Conservation (phyloP, 2,797 vertebrate genomes). For the Sphenodon punctatus region DNA sequence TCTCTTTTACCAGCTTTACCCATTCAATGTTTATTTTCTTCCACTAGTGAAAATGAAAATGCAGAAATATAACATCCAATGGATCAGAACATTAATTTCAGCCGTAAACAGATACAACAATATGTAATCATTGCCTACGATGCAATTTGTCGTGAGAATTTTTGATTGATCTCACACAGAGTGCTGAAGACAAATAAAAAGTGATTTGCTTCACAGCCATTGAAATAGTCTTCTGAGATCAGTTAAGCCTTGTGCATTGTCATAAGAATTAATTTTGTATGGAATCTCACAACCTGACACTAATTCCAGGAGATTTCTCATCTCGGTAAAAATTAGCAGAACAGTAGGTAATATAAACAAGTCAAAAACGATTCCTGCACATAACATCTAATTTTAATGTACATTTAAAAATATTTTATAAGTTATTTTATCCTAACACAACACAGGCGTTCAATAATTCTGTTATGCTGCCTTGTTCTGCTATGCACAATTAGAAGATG, state of each 20-base stretch:
- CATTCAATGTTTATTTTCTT: constrained; percentile 34
- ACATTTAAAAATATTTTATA: not conserved
- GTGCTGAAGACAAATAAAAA: constrained; percentile 26
- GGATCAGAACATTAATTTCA: constrained; percentile 27
- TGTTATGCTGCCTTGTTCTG: not conserved
- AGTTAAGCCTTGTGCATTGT: constrained; percentile 16
- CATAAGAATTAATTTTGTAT: constrained; percentile 46
- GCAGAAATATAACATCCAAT: constrained; percentile 26
- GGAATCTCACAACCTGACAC: constrained; percentile 26
- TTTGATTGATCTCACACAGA: not conserved
- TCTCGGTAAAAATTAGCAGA: constrained; percentile 13
- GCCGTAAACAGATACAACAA: constrained; percentile 18
- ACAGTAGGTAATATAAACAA: not conserved
- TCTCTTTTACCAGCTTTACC: not conserved
- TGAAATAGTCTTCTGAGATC: constrained; percentile 34
- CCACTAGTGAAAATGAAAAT: not conserved
- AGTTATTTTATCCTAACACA: not conserved
- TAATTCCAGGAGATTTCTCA: constrained; percentile 15
- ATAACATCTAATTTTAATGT: not conserved
- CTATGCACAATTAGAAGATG: fast-evolving
- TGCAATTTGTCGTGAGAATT: constrained; percentile 44
- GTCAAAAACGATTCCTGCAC: no score
- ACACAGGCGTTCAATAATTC: not conserved
- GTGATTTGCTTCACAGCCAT: constrained; percentile 33
- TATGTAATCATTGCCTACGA: not conserved